A percentile compares a stretch with the other conserved stretches of the same genome.
phyloP scores from a whole-genome alignment of 64 coral and sea anemone genomes.

The Dendronephthya gigantea region DNA sequence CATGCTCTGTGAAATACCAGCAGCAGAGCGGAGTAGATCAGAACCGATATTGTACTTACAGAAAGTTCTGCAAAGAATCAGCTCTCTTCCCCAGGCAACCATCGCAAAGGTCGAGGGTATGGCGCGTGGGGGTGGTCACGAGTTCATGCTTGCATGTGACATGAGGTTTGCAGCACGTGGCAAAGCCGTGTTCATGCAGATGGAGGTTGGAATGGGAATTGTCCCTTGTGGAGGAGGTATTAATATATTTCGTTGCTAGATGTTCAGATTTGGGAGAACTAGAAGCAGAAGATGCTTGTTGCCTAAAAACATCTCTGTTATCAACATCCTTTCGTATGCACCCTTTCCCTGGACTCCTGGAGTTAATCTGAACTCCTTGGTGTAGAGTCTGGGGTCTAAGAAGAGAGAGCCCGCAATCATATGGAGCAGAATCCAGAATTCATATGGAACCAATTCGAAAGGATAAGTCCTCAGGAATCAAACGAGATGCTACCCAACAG shows the following conservation, averaged over 20 bases:
- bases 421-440: no score
- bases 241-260: neutral
- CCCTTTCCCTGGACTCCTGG: no score
- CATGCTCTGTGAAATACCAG: slow-evolving; percentile 73
- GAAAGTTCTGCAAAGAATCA: slow-evolving; percentile 58
- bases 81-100: slow-evolving; percentile 60
- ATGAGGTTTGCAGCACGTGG: slow-evolving; percentile 80
- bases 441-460: no score
- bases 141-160: slow-evolving; percentile 84
- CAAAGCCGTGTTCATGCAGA: slow-evolving; percentile 83
- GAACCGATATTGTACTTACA: slow-evolving; percentile 68
- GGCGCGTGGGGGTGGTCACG: slow-evolving; percentile 67
- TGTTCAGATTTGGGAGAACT: no score
- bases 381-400: no score
- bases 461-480: no score
- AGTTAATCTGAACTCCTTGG: no score
- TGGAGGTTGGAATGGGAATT: slow-evolving; percentile 86
- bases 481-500: no score
- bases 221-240: slow-evolving; percentile 70
- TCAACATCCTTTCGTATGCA: no score
- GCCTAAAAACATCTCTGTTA: no score
- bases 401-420: no score
- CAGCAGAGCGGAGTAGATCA: slow-evolving; percentile 24
- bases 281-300: no score
- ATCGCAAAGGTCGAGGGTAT: slow-evolving; percentile 88